These are phyloP conservation scores for Platysteira castanea DNA, from an alignment of 2,113 vertebrate species.

Conservation along the genomic window DNA sequence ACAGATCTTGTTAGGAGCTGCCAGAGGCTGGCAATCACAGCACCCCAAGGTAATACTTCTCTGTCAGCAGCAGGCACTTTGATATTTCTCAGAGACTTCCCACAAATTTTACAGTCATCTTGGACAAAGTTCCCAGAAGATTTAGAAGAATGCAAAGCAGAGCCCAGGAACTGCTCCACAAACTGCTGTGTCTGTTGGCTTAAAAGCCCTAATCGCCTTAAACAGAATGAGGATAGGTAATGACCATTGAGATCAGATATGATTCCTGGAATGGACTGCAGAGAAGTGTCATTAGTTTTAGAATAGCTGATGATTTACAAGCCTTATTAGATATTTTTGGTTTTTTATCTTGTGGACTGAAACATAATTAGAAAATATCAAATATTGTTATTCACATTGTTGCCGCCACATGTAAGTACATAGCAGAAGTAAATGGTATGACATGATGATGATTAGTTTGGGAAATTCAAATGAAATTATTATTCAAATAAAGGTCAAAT, in stretches of 20 bases:
- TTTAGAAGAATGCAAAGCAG: not conserved
- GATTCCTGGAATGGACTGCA: not conserved
- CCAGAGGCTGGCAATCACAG: not conserved
- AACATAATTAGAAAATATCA: not conserved
- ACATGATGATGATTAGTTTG: not conserved
- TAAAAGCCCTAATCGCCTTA: not conserved
- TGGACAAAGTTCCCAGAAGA: not conserved
- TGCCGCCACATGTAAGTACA: not conserved
- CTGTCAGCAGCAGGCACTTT: not conserved
- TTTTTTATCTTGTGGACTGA: not conserved
- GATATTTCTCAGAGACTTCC: not conserved
- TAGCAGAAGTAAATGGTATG: not conserved
- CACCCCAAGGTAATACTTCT: not conserved
- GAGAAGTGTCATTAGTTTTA: not conserved
- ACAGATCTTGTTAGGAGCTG: not conserved
- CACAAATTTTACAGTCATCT: not conserved
- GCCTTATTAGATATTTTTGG: not conserved
- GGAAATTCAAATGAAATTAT: not conserved
- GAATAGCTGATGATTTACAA: not conserved
- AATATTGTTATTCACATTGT: not conserved
- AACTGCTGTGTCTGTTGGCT: not conserved
- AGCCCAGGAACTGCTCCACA: not conserved
- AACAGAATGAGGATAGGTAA: not conserved
- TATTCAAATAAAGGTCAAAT: not conserved
- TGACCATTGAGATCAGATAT: not conserved